Conservation (phyloP, 2,113 vertebrate species). For the Urocolius indicus region DNA sequence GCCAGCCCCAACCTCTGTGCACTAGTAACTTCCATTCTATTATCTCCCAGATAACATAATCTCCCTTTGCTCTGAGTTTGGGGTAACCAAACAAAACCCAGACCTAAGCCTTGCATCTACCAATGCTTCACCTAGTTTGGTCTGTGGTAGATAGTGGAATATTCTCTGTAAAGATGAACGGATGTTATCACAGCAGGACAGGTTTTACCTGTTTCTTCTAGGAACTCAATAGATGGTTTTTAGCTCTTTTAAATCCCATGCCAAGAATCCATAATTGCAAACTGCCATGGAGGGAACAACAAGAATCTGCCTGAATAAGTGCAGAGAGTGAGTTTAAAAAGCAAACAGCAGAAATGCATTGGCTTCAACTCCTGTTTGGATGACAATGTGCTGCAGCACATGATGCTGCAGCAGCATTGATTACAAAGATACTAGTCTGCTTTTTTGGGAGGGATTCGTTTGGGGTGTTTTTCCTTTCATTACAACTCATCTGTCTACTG, state of each 20-base stretch:
- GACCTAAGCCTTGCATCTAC: background rate
- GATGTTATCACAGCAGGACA: accelerated
- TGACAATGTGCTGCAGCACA: accelerated
- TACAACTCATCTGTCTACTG: background rate
- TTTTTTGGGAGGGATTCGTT: background rate
- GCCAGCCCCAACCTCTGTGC: background rate
- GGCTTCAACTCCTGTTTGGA: background rate
- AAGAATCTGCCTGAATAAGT: background rate
- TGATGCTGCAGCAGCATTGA: background rate
- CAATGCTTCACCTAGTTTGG: background rate
- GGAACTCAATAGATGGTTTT: background rate
- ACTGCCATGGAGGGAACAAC: accelerated
- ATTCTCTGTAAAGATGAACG: background rate
- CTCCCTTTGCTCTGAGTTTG: background rate
- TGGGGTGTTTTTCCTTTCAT: background rate
- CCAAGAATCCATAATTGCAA: background rate
- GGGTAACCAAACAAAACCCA: background rate
- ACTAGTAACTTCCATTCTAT: background rate
- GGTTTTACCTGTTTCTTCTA: background rate
- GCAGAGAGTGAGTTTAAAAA: background rate
- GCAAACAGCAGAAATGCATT: background rate
- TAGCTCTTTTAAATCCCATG: background rate
- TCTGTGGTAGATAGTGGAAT: background rate
- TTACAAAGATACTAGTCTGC: background rate
- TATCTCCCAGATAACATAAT: background rate